These are phyloP conservation scores for Megaleporinus macrocephalus DNA, from an alignment of 2,113 vertebrate species.

Conservation along the genomic window DNA sequence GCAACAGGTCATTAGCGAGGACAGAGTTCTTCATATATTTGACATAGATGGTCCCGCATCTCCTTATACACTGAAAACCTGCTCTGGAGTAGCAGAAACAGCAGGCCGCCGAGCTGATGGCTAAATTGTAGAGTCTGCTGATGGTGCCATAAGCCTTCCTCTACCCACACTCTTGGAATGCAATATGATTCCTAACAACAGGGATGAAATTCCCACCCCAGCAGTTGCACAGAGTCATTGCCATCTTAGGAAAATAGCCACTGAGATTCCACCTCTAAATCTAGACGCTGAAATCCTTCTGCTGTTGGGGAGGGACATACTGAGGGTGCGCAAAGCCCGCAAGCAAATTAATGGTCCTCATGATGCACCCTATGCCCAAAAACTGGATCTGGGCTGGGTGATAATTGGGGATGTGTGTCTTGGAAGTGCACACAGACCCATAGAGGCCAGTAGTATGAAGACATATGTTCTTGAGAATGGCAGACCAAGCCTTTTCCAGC, in stretches of 20 bases:
- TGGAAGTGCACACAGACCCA: conserved; percentile 30
- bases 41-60: background rate
- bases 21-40: conserved; percentile 49
- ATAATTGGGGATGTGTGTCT: conserved; percentile 21
- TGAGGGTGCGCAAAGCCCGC: conserved; percentile 6
- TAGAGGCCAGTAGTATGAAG: conserved; percentile 15
- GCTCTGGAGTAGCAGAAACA: background rate
- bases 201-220: background rate
- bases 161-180: background rate
- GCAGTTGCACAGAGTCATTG: background rate
- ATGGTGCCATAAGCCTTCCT: background rate
- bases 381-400: conserved; percentile 27
- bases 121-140: background rate
- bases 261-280: conserved; percentile 14
- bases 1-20: conserved; percentile 47
- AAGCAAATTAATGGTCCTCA: background rate
- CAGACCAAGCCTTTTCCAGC: background rate
- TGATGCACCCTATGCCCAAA: conserved; percentile 12
- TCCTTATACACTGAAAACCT: conserved; percentile 23
- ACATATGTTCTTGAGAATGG: conserved; percentile 12
- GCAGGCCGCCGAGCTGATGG: background rate
- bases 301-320: background rate
- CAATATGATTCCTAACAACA: conserved; percentile 22
- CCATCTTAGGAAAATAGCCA: background rate
- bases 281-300: conserved; percentile 27